phyloP scores from a whole-genome alignment of 2,797 vertebrate species.

The Pempheris klunzingeri region DNA sequence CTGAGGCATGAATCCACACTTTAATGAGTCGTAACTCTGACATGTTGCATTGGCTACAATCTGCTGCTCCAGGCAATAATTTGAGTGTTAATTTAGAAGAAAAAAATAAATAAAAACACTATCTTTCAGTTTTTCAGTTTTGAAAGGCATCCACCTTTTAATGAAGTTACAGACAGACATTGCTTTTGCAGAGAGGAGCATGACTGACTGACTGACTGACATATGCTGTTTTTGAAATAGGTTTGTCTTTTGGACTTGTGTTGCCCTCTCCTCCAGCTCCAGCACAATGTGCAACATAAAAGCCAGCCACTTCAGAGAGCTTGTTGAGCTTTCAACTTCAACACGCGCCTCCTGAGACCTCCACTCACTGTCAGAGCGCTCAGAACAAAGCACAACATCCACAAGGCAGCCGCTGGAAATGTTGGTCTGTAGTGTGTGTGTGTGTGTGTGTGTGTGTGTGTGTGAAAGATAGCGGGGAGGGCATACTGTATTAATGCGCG shows the following conservation, averaged over 20 bases:
- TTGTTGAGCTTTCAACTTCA: constrained; percentile 82
- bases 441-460: constrained; percentile 31
- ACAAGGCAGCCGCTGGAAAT: constrained; percentile 70
- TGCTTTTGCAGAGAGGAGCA: neutral
- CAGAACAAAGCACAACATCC: constrained; percentile 77
- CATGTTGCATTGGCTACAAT: constrained; percentile 49
- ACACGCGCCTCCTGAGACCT: constrained; percentile 78
- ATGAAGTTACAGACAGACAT: constrained; percentile 42
- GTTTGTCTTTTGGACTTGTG: constrained; percentile 59
- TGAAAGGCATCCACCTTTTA: constrained; percentile 43
- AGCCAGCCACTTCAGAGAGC: constrained; percentile 83
- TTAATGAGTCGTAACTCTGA: constrained; percentile 65
- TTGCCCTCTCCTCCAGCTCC: constrained; percentile 60
- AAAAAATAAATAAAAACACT: constrained; percentile 2
- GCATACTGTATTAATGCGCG: constrained; percentile 48
- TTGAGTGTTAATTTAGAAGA: constrained; percentile 23
- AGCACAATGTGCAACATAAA: constrained; percentile 79
- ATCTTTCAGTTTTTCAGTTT: no score
- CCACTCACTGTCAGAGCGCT: constrained; percentile 77
- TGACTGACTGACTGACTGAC: constrained; percentile 50
- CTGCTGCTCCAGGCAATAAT: constrained; percentile 48
- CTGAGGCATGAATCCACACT: constrained; percentile 61
- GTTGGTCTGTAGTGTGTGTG: constrained; percentile 42
- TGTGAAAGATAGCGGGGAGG: constrained; percentile 13
- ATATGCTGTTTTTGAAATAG: constrained; percentile 62